Percentiles rank a stretch among this genome's conserved stretches.
These are phyloP conservation scores for Dendrolimus pini DNA, from an alignment of 2,888 invertebrate species.

Conservation along the genomic window DNA sequence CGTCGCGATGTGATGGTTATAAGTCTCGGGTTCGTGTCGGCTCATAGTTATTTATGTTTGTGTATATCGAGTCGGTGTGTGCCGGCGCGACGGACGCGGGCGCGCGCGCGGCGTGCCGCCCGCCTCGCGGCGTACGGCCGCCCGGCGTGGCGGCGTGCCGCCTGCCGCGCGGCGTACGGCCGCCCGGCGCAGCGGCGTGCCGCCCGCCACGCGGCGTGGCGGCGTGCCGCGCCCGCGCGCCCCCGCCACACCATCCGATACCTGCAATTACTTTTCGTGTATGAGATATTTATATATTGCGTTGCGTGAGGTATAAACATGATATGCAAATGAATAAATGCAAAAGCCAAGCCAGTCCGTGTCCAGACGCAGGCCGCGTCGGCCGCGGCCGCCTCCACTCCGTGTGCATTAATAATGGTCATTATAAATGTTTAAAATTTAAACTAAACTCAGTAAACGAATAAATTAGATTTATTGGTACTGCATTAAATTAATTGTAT, in stretches of 20 bases:
- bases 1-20: conserved; percentile 62
- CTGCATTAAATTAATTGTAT: conserved; percentile 66
- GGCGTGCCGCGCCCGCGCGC: conserved; percentile 1
- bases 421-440: conserved; percentile 63
- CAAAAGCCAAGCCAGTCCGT: not conserved
- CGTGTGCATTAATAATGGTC: conserved; percentile 46
- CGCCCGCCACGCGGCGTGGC: conserved; percentile 1
- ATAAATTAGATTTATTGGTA: conserved; percentile 73
- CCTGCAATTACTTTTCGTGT: conserved; percentile 72
- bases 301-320: conserved; percentile 64
- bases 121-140: conserved; percentile 28
- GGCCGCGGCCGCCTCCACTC: conserved; percentile 21
- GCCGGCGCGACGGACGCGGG: conserved; percentile 18
- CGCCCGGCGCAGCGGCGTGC: conserved; percentile 14
- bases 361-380: not conserved
- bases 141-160: conserved; percentile 15
- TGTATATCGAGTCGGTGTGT: conserved; percentile 29
- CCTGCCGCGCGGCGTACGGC: conserved; percentile 33
- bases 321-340: conserved; percentile 34
- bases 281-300: conserved; percentile 67
- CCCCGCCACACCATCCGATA: not conserved
- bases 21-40: conserved; percentile 48
- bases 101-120: conserved; percentile 37
- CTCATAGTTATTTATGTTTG: conserved; percentile 50
- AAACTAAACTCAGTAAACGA: conserved; percentile 67